Conservation (phyloP, 2,888 invertebrate genomes). For the Chymomyza procnemis region DNA sequence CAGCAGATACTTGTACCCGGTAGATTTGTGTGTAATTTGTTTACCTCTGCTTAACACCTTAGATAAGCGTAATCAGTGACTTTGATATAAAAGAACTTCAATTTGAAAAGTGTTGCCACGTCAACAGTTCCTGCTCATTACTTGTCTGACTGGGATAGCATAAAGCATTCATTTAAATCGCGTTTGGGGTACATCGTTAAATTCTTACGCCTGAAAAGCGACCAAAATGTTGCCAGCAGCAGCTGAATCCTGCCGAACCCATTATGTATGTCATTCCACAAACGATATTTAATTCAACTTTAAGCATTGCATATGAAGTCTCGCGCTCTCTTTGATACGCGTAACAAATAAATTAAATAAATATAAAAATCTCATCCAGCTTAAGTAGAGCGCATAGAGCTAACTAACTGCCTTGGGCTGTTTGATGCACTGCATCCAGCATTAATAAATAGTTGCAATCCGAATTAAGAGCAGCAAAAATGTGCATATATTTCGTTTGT, state of each 20-base stretch:
- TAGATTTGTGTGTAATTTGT: no score
- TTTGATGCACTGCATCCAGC: constrained; percentile 12
- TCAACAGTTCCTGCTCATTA: background rate
- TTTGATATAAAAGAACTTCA: background rate
- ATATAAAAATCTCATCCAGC: constrained; percentile 33
- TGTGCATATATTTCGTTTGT: constrained; percentile 51
- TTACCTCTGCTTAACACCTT: no score
- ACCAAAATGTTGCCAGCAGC: constrained; percentile 25
- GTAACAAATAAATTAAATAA: background rate
- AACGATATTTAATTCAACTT: background rate
- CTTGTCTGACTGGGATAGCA: background rate
- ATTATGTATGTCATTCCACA: background rate
- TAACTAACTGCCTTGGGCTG: background rate
- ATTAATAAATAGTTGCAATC: constrained; percentile 69
- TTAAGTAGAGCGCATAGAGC: constrained; percentile 57
- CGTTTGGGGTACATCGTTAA: constrained; percentile 53
- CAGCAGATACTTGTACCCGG: no score
- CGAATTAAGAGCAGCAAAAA: constrained; percentile 63
- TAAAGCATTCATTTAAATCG: constrained; percentile 27
- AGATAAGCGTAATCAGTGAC: no score
- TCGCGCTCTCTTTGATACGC: background rate
- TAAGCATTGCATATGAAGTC: background rate
- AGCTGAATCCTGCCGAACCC: background rate
- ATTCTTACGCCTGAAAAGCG: constrained; percentile 56
- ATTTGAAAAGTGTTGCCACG: background rate